Conservation (phyloP, 1,140 invertebrate species). For the Manduca sexta region DNA sequence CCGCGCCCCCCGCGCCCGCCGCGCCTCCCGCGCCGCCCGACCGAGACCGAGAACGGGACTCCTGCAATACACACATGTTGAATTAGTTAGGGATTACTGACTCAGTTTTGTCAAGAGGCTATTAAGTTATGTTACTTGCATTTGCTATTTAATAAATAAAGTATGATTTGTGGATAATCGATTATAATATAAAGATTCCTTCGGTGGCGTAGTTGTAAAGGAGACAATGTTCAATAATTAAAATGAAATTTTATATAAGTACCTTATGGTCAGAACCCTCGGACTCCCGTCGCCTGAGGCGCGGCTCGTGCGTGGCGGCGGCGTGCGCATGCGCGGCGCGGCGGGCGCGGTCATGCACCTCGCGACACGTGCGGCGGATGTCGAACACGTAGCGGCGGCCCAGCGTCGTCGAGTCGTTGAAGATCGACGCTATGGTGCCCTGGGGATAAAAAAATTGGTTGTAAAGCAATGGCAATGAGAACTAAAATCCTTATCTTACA, state of each 20-base stretch:
- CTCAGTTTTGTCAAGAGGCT: too few species aligned
- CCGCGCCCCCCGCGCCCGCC: slow-evolving; percentile 14
- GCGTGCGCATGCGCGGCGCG: slow-evolving; percentile 69
- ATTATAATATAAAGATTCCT: too few species aligned
- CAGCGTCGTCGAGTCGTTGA: slow-evolving; percentile 89
- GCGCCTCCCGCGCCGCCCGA: slow-evolving; percentile 15
- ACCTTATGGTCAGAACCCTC: background rate
- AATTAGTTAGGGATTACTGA: too few species aligned
- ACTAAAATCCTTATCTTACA: too few species aligned
- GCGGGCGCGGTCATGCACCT: slow-evolving; percentile 90
- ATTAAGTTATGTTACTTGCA: too few species aligned
- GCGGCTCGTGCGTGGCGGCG: slow-evolving; percentile 24
- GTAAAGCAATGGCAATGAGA: background rate
- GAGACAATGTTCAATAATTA: too few species aligned
- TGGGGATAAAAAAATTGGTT: slow-evolving; percentile 26
- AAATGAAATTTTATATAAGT: too few species aligned
- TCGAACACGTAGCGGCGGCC: slow-evolving; percentile 93
- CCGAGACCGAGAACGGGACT: slow-evolving; percentile 71
- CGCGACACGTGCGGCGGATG: slow-evolving; percentile 87
- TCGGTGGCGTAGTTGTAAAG: too few species aligned
- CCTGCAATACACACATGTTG: slow-evolving; percentile 20
- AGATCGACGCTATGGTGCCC: slow-evolving; percentile 92
- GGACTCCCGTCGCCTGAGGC: slow-evolving; percentile 17
- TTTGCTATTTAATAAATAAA: too few species aligned
- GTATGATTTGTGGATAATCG: too few species aligned